A percentile compares a stretch with the other conserved stretches of the same genome.
Conservation (phyloP, 1,140 invertebrate genomes). For the Sinonovacula constricta region DNA sequence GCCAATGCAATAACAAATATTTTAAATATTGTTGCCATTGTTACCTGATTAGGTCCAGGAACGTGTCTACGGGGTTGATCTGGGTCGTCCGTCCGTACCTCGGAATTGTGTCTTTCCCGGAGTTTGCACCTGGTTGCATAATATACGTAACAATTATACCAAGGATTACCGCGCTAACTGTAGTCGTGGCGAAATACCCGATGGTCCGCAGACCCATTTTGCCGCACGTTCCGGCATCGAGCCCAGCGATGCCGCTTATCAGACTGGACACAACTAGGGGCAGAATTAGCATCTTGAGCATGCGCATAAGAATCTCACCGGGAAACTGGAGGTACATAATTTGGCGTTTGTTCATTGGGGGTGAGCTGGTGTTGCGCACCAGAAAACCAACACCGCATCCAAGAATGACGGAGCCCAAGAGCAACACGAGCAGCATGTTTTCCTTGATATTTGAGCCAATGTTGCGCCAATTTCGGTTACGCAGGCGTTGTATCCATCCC, state of each 20-base stretch:
- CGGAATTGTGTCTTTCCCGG: slow-evolving; percentile 64
- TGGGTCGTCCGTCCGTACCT: slow-evolving; percentile 67
- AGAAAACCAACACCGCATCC: slow-evolving; percentile 68
- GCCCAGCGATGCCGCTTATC: slow-evolving; percentile 75
- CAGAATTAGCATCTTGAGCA: slow-evolving; percentile 80
- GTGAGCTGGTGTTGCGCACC: slow-evolving; percentile 54
- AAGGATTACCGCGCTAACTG: slow-evolving; percentile 80
- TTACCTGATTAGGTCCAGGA: slow-evolving; percentile 74
- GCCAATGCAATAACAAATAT: too few relatives aligned
- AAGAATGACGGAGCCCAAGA: slow-evolving; percentile 67
- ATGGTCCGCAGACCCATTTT: slow-evolving; percentile 84
- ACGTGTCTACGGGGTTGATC: slow-evolving; percentile 71
- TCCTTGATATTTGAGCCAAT: slow-evolving; percentile 67
- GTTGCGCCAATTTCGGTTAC: slow-evolving; percentile 47
- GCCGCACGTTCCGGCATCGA: slow-evolving; percentile 76
- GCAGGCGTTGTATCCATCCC: slow-evolving; percentile 33
- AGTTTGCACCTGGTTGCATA: slow-evolving; percentile 77
- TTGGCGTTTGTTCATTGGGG: slow-evolving; percentile 62
- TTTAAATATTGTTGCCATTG: too few relatives aligned
- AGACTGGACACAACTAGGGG: slow-evolving; percentile 80
- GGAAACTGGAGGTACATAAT: slow-evolving; percentile 78
- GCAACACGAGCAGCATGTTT: slow-evolving; percentile 70
- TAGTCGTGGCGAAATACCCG: slow-evolving; percentile 94
- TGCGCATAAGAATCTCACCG: slow-evolving; percentile 80
- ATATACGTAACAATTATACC: slow-evolving; percentile 74